Base-by-base conservation (phyloP, 2,113 vertebrate species). In the Herpetotheres cachinnans region DNA sequence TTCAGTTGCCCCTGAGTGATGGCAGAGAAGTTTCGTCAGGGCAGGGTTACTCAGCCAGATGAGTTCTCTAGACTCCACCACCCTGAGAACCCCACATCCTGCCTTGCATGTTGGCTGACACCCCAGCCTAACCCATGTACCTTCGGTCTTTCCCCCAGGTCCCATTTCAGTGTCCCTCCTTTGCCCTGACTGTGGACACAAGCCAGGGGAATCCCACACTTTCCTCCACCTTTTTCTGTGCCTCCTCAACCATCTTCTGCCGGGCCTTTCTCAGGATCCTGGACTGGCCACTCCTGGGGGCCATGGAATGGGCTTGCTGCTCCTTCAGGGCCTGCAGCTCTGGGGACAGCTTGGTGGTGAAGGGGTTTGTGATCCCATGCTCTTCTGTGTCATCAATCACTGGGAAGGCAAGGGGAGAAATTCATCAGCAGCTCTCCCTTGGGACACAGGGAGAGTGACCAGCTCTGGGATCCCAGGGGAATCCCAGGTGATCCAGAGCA, bases 291-390 rank as follows among this genome's bases (percentile, higher is more conserved):
- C 94, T 97, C 71, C 74, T 97, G 17, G 97, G 98, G 4, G 94
- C 97, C 91, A 99, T 93, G 5, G 92, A 98, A 61, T 98, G 98
- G 19, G 97, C 97, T 97, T 99, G 99, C 71, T 99, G 97, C 27
- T 98, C 98, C 96, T 99, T 99, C 55, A 98, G 95, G 10, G 98
- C 98, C 97, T 99, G 98, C 81, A 98, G 89, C 84, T 99, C 98
- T 79, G 98, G 98, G 42, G 98, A 98, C 30, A 99, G 98, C 50
- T 97, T 97, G 73, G 97, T 98, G 4, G 99, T 99, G 94, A 99
- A 98, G 9, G 99, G 99, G 80, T 98, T 99, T 86, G 94, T 98
- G 58, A 98, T 96, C 74, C 97, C 95, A 12, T 96, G 86, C 49
- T 98, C 96, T 93, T 97, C 95, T 59, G 92, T 92, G 71, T 98